Evolutionary conservation across 1,140 invertebrate genomes (phyloP), one percentile per base, ranked within the genome.

Genomic region (Tigriopus japonicus): DNA sequence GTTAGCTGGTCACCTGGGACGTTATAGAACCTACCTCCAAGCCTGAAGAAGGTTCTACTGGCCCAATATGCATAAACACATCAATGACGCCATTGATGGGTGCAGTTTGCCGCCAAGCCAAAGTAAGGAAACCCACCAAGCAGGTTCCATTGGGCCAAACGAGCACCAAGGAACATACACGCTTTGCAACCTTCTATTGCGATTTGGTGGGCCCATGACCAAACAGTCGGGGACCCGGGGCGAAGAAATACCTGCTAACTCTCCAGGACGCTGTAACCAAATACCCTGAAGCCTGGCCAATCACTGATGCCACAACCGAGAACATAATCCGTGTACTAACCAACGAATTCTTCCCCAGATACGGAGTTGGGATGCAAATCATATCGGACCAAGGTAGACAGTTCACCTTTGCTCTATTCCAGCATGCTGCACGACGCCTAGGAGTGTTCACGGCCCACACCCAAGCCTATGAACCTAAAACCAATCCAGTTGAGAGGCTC

Each of bases 1-100:
- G 5, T 13, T 54, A 28, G 21, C 52, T 14, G 14, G 19, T 2
- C 52, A 54, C 5, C 17, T 28, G n/a, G 52, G 52, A 15, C 21
- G 21, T 6, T 23, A 21, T 23, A 54, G 35, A 28, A 15, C 52
- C 7, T 23, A 54, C 21, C 21, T 54, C 19, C 35, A 23, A 28
- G 52, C 52, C 6, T 6, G 6, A 6, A 15, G 14, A 14, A 3
- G 14, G n/a, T 54, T 54, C 21, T 54, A 23, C 13, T 54, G 52
- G 52, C 52, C 14, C n/a, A 54, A 28, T 6, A 54, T 54, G 52
- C 19, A 54, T 28, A 28, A 23, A 54, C n/a, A 54, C 21, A 54
- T 54, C 21, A 14, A 21, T 10, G 5, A 54, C 7, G 52, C 14
- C 1, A 13, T 54, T 14, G 35, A 54, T 23, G 52, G 52, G 1